These are phyloP conservation scores for Plutella xylostella DNA, from an alignment of 2,888 invertebrate genomes.

Conservation along the genomic window DNA sequence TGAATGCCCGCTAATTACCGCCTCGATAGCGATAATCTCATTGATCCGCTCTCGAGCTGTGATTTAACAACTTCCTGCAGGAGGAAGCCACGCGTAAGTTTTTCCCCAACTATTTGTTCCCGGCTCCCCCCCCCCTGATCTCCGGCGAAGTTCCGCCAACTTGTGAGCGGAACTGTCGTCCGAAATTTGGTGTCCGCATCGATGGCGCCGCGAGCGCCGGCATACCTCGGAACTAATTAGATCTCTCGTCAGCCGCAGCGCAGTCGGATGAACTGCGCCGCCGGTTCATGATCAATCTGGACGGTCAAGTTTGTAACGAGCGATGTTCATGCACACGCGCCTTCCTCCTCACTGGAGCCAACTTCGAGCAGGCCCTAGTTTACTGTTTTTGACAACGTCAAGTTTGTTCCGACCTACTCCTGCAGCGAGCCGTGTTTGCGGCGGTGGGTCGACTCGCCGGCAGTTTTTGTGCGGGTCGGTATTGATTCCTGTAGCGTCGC, in stretches of 20 bases:
- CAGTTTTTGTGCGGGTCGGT: neutral
- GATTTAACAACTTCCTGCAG: neutral
- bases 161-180: neutral
- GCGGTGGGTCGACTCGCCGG: too few species aligned
- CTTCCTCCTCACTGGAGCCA: too few species aligned
- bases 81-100: neutral
- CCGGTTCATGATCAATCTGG: conserved; percentile 1
- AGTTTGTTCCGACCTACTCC: too few species aligned
- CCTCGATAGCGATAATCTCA: neutral
- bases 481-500: too few species aligned
- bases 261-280: conserved; percentile 1
- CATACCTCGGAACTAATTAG: neutral
- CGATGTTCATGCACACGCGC: too few species aligned
- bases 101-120: neutral
- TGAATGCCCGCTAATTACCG: conserved; percentile 4
- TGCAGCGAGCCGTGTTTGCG: too few species aligned
- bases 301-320: neutral
- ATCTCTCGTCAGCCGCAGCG: neutral
- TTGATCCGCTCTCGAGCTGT: neutral
- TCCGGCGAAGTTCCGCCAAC: neutral
- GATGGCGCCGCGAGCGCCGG: neutral
- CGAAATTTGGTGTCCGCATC: too few species aligned
- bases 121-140: neutral
- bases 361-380: too few species aligned
- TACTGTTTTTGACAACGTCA: too few species aligned